These are phyloP conservation scores for Spinibarbus caldwelli DNA, from an alignment of 2,797 vertebrate species.

Conservation along the genomic window DNA sequence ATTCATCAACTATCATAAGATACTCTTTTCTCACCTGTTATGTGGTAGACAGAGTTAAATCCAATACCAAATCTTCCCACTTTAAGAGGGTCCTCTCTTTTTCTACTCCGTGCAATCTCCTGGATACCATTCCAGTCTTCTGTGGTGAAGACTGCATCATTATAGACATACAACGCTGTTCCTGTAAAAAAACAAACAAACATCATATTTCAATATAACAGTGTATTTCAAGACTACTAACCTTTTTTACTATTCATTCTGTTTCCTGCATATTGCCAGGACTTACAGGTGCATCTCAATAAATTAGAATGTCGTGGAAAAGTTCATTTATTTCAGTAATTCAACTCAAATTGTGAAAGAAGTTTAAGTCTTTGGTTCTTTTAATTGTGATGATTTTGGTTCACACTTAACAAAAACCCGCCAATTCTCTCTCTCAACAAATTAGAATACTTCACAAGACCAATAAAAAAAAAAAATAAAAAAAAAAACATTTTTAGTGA, in stretches of 20 bases:
- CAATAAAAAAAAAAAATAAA: too few relatives aligned
- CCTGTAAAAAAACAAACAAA: constrained; percentile 70
- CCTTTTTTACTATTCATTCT: not conserved
- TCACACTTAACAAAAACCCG: too few relatives aligned
- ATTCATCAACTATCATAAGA: not conserved
- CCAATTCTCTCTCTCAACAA: too few relatives aligned
- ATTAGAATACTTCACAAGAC: too few relatives aligned
- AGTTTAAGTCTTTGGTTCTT: too few relatives aligned
- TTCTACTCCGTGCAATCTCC: constrained; percentile 96
- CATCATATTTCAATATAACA: not conserved
- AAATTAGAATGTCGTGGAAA: too few relatives aligned
- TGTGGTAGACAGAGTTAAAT: constrained; percentile 99
- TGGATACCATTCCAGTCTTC: constrained; percentile 99
- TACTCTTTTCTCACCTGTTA: constrained; percentile 84
- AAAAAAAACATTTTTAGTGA: too few relatives aligned
- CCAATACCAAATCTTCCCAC: constrained; percentile 99
- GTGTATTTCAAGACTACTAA: not conserved
- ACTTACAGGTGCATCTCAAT: too few relatives aligned
- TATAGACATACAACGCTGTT: constrained; percentile 93
- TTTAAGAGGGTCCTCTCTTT: constrained; percentile 97
- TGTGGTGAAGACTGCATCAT: constrained; percentile 91
- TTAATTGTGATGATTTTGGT: too few relatives aligned
- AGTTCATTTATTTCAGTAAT: too few relatives aligned
- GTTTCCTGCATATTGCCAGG: not conserved
- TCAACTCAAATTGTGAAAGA: too few relatives aligned